These are phyloP conservation scores for Pandemis heparana DNA, from an alignment of 2,888 invertebrate genomes.

Conservation along the genomic window DNA sequence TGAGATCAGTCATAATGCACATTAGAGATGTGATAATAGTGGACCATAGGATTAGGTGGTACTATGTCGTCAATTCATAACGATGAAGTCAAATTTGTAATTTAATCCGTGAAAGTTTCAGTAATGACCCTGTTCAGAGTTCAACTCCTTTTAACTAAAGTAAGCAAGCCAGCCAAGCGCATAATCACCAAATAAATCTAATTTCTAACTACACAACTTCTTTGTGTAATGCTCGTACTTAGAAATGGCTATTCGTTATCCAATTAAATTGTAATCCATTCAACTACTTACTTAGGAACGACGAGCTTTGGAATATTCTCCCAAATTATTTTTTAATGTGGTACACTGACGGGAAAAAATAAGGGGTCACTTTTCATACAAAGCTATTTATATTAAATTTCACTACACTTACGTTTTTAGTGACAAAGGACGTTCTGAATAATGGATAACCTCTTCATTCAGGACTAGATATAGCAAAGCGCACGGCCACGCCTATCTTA, in stretches of 20 bases:
- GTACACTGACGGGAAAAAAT: too few species aligned
- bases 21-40: neutral
- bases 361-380: too few species aligned
- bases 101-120: neutral
- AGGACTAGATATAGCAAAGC: neutral
- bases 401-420: neutral
- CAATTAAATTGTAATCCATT: conserved; percentile 1
- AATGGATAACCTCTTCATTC: neutral
- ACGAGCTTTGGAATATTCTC: neutral
- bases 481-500: neutral
- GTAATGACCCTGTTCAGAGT: neutral
- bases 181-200: conserved; percentile 23
- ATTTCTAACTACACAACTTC: conserved; percentile 6
- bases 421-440: neutral
- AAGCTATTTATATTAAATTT: too few species aligned
- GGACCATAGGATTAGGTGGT: neutral
- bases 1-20: neutral
- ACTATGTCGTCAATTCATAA: neutral
- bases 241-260: neutral
- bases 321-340: neutral
- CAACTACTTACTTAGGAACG: neutral
- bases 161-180: conserved; percentile 20
- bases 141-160: neutral
- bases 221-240: conserved; percentile 2
- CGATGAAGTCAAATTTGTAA: neutral